A percentile compares a stretch with the other conserved stretches of the same genome.
Evolutionary conservation across 1,140 invertebrate species (phyloP).

Genomic region (Apis dorsata): DNA sequence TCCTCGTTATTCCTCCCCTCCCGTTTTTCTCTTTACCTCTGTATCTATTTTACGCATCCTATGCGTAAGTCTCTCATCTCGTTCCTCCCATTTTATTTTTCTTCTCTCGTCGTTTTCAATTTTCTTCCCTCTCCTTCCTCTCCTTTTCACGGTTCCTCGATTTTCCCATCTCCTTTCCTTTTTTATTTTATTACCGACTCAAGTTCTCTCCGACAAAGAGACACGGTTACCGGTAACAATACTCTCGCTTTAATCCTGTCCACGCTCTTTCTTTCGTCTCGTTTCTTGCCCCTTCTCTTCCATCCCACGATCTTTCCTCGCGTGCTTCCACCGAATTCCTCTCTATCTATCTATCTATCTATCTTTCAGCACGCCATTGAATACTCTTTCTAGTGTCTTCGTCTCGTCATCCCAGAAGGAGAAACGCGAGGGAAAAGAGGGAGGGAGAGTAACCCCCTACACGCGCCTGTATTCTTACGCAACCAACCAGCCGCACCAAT

Average conservation of each 20-base stretch:
- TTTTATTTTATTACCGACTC: background rate
- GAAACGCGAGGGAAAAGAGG: background rate
- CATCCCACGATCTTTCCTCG: background rate
- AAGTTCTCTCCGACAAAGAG: background rate
- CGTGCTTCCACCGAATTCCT: background rate
- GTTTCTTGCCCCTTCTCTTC: background rate
- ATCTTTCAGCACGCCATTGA: background rate
- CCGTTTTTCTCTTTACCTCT: background rate
- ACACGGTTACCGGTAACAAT: background rate
- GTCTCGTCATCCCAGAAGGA: background rate
- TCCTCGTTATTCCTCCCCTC: background rate
- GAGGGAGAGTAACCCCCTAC: constrained; percentile 1
- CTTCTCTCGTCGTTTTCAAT: background rate
- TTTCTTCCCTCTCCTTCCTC: background rate
- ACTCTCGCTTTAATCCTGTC: too few relatives aligned
- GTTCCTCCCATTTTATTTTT: background rate
- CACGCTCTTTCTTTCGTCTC: background rate
- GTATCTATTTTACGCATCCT: too few relatives aligned
- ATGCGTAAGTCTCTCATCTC: background rate
- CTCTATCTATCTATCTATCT: too few relatives aligned
- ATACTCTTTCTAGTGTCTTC: background rate
- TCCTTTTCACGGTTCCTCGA: background rate
- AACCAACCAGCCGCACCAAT: constrained; percentile 18
- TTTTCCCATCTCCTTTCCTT: too few relatives aligned
- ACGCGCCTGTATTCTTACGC: constrained; percentile 27